Evolutionary conservation across 2,888 invertebrate genomes (phyloP), one percentile per base, ranked within the genome.

Genomic region (Oegoconia quadripuncta): DNA sequence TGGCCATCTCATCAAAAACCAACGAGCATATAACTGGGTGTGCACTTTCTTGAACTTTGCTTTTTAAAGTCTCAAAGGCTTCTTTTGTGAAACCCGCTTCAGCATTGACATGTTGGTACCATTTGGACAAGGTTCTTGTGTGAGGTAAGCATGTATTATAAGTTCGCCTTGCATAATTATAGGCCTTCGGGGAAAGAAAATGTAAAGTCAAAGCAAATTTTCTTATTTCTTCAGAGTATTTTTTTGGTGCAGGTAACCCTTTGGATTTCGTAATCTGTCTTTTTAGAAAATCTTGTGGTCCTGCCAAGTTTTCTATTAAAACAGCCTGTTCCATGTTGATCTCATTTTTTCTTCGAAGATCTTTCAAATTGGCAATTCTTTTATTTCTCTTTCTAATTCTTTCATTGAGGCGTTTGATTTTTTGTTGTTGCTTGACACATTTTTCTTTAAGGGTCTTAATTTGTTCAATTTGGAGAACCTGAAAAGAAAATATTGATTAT

Each of bases 1-100:
- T 42, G 11, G 44, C 23, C 42, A 47, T 44, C 13, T 44, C 47
- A 37, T 44, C 42, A 4, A 44, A 23, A 1, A 32, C 15, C 16
- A 45, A 17, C 3, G 45, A 31, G 18, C 40, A 44, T 9, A 47
- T 31, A 8, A 41, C 34, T 5, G 14, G 29, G 1, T 2, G 3
- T 4, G 14, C 16, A 31, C 11, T 17, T 3, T 2, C 2, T n/a
- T 17, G 6, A n/a, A 32, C 44, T 32, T 42, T 41, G 9, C 1
- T 13, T 18, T 34, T 37, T 26, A 44, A 40, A 12, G 40, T 23
- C 2, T 39, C 26, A 34, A 47, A 42, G 25, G 44, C 36, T 36
- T 45, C 44, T 9, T 18, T 9, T 4, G 16, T 22, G 15, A 47
- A 42, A 3, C 44, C 47, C 3, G 47, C 35, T 14, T 44, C 40